Conservation (phyloP, 2,113 vertebrate species). For the Regulus satrapa region DNA sequence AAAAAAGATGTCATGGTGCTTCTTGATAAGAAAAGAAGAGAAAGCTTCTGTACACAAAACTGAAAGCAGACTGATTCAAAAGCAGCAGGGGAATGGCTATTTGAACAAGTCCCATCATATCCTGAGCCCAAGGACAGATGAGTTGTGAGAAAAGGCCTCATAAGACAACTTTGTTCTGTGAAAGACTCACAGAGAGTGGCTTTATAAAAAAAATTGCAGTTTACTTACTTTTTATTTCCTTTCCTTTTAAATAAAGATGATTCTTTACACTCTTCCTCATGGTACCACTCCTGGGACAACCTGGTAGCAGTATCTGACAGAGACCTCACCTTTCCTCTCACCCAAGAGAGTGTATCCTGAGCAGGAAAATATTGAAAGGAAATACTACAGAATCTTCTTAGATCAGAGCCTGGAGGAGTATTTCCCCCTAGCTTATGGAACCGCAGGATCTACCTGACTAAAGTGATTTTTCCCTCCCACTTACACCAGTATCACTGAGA, state of each 20-base stretch:
- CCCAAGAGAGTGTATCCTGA: not conserved
- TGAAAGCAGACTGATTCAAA: not conserved
- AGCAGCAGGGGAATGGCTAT: not conserved
- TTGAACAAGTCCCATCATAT: not conserved
- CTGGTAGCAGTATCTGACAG: not conserved
- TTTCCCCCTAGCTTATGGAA: not conserved
- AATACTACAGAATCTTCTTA: not conserved
- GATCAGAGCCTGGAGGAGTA: not conserved
- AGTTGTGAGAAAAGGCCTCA: not conserved
- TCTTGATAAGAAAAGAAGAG: not conserved
- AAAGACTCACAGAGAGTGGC: not conserved
- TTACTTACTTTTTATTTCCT: not conserved
- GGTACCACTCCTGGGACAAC: not conserved
- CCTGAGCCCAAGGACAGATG: not conserved
- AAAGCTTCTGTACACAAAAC: not conserved
- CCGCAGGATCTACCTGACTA: not conserved
- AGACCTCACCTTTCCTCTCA: not conserved
- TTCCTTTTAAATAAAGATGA: not conserved
- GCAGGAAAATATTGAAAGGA: not conserved
- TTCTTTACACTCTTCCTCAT: not conserved
- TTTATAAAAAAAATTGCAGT: not conserved
- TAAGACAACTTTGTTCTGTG: not conserved
- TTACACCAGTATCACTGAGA: not conserved
- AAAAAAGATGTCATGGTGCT: not conserved
- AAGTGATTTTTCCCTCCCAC: not conserved